Conservation (phyloP, 1,140 invertebrate genomes). For the Aplysia californica region DNA sequence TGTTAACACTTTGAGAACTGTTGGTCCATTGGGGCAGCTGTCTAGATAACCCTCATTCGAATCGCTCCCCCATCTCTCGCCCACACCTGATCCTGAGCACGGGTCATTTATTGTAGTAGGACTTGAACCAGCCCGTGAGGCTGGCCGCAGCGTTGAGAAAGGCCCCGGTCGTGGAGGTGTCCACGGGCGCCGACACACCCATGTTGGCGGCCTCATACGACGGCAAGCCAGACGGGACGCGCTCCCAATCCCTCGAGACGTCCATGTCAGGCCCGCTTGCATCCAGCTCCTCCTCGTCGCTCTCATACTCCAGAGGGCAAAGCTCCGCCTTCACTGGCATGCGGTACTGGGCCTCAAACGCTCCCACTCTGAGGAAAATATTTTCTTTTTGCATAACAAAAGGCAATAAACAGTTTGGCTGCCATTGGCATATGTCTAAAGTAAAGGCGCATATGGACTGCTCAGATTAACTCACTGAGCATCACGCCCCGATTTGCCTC, state of each 20-base stretch:
- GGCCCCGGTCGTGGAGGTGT: constrained; percentile 20
- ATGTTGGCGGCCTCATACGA: background rate
- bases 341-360: constrained; percentile 4
- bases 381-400: too few relatives aligned
- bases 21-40: too few relatives aligned
- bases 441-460: too few relatives aligned
- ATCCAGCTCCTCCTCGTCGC: constrained; percentile 9
- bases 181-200: constrained; percentile 9
- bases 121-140: constrained; percentile 14
- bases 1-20: too few relatives aligned
- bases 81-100: too few relatives aligned
- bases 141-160: constrained; percentile 10
- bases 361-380: constrained; percentile 1
- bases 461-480: too few relatives aligned
- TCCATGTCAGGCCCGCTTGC: constrained; percentile 7
- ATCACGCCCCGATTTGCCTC: too few relatives aligned
- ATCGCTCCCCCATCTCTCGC: too few relatives aligned
- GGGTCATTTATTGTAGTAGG: too few relatives aligned
- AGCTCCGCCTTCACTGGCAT: constrained; percentile 13
- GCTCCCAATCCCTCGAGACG: constrained; percentile 24
- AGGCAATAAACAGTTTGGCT: too few relatives aligned
- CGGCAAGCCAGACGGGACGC: constrained; percentile 18
- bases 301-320: constrained; percentile 19
- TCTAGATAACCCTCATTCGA: too few relatives aligned
- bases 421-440: too few relatives aligned